Conservation (phyloP, 1,140 invertebrate genomes). For the Drosophila bocki region DNA sequence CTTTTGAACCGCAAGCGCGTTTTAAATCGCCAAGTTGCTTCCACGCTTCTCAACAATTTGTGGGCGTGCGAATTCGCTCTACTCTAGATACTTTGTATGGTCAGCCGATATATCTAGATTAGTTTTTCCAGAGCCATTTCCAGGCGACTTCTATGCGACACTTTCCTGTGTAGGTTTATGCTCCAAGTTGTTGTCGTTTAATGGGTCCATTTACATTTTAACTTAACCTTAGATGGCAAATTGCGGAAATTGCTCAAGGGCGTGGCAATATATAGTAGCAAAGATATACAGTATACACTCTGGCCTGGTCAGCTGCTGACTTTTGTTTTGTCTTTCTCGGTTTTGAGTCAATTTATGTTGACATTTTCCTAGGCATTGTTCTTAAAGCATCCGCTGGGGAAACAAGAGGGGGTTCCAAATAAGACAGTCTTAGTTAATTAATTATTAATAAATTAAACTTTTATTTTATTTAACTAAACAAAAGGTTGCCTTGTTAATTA, state of each 20-base stretch:
- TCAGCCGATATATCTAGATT: conserved; percentile 37
- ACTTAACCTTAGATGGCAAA: conserved; percentile 70
- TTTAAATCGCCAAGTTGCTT: conserved; percentile 30
- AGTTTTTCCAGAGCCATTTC: conserved; percentile 24
- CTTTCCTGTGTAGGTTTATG: conserved; percentile 46
- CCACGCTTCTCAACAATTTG: conserved; percentile 17
- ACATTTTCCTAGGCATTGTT: conserved; percentile 56
- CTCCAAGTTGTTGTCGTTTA: conserved; percentile 47
- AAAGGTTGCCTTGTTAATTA: conserved; percentile 69
- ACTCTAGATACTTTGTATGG: conserved; percentile 42
- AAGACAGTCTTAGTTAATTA: conserved; percentile 20
- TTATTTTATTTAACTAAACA: conserved; percentile 77
- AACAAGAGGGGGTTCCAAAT: conserved; percentile 18
- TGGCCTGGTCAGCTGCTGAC: conserved; percentile 14
- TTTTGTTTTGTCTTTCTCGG: conserved; percentile 10
- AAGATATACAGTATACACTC: conserved; percentile 16
- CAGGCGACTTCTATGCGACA: conserved; percentile 29
- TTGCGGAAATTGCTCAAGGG: conserved; percentile 72
- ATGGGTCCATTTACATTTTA: conserved; percentile 66
- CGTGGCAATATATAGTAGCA: conserved; percentile 32
- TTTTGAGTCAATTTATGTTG: conserved; percentile 61
- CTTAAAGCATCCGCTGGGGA: conserved; percentile 36
- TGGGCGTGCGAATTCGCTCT: conserved; percentile 37
- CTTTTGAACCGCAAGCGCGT: conserved; percentile 11
- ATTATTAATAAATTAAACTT: conserved; percentile 79